phyloP scores from a whole-genome alignment of 2,113 vertebrate species.

The Kryptolebias marmoratus region DNA sequence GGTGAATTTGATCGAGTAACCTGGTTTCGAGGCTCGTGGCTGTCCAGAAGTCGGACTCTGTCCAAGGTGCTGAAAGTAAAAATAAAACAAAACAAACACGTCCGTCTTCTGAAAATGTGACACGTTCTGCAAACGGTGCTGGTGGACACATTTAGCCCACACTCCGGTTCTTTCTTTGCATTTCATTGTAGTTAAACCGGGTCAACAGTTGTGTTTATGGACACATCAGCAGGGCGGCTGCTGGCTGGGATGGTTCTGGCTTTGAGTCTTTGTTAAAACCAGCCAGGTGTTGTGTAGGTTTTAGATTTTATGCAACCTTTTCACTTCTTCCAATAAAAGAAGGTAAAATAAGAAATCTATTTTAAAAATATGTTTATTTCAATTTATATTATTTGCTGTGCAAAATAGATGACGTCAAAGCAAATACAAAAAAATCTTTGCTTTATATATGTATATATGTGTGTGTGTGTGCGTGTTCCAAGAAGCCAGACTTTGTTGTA shows the following conservation, averaged over 20 bases:
- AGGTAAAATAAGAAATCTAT: not conserved
- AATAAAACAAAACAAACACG: not conserved
- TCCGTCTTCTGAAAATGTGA: not conserved
- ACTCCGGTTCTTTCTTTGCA: not conserved
- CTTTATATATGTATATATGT: too few species aligned
- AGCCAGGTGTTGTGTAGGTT: not conserved
- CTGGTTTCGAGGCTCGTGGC: not conserved
- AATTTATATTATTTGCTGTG: not conserved
- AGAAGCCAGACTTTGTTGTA: not conserved
- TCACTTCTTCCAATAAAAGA: not conserved
- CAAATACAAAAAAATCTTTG: too few species aligned
- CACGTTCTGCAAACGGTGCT: not conserved
- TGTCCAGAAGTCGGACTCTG: constrained; percentile 54
- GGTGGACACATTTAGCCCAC: not conserved
- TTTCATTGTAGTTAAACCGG: not conserved
- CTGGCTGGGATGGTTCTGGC: not conserved
- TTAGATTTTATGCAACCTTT: constrained; percentile 8
- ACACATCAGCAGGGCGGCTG: constrained; percentile 39
- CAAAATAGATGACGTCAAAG: too few species aligned
- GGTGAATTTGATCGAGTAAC: not conserved
- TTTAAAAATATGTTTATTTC: not conserved
- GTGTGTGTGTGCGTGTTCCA: too few species aligned
- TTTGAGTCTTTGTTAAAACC: not conserved
- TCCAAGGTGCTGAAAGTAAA: constrained; percentile 67
- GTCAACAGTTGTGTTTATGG: constrained; percentile 15